Conservation (phyloP, 2,113 vertebrate genomes). For the Leptodactylus fuscus region DNA sequence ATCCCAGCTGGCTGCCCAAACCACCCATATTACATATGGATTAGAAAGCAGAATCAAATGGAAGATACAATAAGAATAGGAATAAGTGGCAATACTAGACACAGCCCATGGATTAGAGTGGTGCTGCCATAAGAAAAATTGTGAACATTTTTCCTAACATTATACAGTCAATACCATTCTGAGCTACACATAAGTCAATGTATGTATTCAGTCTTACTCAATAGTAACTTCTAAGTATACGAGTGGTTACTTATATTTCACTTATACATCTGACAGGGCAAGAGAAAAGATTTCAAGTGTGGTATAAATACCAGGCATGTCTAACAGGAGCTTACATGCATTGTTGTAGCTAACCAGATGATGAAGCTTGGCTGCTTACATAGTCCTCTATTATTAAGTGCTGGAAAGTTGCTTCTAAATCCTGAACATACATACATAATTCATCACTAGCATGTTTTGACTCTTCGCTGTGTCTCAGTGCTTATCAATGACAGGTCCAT, state of each 20-base stretch:
- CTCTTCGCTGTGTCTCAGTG: neutral
- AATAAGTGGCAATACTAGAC: too few species aligned
- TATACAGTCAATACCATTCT: neutral
- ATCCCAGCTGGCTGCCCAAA: too few species aligned
- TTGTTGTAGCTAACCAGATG: neutral
- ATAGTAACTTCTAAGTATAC: neutral
- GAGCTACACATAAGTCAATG: neutral
- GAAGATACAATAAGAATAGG: too few species aligned
- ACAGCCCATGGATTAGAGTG: too few species aligned
- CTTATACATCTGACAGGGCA: neutral
- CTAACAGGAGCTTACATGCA: neutral
- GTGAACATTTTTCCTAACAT: too few species aligned
- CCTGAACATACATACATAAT: neutral
- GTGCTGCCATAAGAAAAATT: too few species aligned
- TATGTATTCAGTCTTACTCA: neutral
- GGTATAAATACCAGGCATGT: neutral
- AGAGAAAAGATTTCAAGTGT: neutral
- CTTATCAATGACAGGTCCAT: neutral
- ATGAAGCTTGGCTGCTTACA: neutral
- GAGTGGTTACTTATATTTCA: neutral
- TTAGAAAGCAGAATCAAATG: too few species aligned
- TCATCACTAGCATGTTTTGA: neutral
- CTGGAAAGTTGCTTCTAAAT: neutral
- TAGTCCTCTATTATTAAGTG: neutral
- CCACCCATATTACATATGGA: too few species aligned